These are phyloP conservation scores for Kryphioiulus occultus DNA, from an alignment of 2,888 invertebrate genomes.

Conservation along the genomic window DNA sequence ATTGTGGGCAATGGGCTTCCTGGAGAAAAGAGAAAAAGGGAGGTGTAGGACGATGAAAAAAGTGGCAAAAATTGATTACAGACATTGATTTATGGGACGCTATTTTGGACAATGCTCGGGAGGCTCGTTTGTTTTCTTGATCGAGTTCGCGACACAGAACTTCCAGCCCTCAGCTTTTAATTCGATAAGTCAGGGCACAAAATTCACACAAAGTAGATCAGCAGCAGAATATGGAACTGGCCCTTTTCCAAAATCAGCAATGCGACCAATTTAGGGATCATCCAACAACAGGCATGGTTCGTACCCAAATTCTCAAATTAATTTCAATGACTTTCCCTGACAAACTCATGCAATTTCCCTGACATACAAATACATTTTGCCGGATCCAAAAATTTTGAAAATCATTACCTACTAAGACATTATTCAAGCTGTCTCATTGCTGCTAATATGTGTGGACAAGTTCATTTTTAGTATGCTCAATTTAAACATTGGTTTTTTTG, in stretches of 20 bases:
- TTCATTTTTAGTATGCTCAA: no score
- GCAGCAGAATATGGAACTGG: neutral
- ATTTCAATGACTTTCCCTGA: no score
- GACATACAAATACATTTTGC: no score
- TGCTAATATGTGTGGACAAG: no score
- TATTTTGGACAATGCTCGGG: conserved; percentile 15
- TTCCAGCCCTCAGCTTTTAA: conserved; percentile 1
- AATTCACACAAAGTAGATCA: neutral
- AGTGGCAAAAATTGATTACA: conserved; percentile 24
- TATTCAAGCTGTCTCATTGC: no score
- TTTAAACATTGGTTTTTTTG: no score
- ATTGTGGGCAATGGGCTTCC: conserved; percentile 81
- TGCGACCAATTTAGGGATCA: no score
- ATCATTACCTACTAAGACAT: no score
- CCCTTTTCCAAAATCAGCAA: neutral
- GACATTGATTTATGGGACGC: conserved; percentile 38
- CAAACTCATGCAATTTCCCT: no score
- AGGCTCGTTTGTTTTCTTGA: conserved; percentile 39
- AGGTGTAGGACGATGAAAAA: neutral
- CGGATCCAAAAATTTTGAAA: no score
- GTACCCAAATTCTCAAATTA: no score
- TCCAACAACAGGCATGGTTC: no score
- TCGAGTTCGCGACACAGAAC: conserved; percentile 2
- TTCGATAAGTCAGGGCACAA: conserved; percentile 31
- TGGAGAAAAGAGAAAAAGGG: conserved; percentile 59